Base-by-base conservation (phyloP, 1,140 invertebrate genomes). In the Schlechtendalia chinensis region DNA sequence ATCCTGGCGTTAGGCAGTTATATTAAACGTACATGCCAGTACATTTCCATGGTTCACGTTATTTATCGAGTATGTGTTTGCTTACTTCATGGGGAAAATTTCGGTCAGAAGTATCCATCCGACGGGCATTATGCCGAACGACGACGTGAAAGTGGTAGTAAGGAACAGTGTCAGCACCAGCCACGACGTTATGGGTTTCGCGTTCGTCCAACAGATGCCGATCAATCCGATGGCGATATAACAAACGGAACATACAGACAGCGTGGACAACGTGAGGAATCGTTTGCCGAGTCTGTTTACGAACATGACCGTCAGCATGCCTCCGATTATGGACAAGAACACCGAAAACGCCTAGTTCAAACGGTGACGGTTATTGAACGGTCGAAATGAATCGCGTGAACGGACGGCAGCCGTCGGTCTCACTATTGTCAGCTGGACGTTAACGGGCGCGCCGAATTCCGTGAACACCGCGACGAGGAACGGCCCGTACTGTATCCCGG, bases 21-120 rank as follows among this genome's bases (percentile, higher is more conserved):
- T n/a, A n/a, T n/a, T n/a, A n/a, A n/a, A n/a, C n/a, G n/a, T n/a
- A n/a, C n/a, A n/a, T n/a, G n/a, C n/a, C n/a, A n/a, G n/a, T n/a
- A n/a, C n/a, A n/a, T n/a, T n/a, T n/a, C n/a, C n/a, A n/a, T n/a
- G n/a, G n/a, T n/a, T n/a, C n/a, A n/a, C n/a, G n/a, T 39, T 39
- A 39, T 39, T 39, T 39, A 39, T 39, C 3, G 8, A 3, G 32
- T 39, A 4, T 39, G 32, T 39, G 32, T 39, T 39, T 39, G 32
- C 82, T 82, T 22, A 82, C 82, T 82, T 61, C 47, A 82, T 67
- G 19, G 82, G 82, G 27, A 82, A 82, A 2, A 82, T 72, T 71
- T 82, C 82, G 39, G 77, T 74, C 10, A 82, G 58, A n/a, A 82
- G 69, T 63, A 82, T 59, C 82, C 82, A 82, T 32, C 39, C 22